Evolutionary conservation across 2,888 invertebrate species (phyloP).

Genomic region (Branchipolynoe longqiensis): DNA sequence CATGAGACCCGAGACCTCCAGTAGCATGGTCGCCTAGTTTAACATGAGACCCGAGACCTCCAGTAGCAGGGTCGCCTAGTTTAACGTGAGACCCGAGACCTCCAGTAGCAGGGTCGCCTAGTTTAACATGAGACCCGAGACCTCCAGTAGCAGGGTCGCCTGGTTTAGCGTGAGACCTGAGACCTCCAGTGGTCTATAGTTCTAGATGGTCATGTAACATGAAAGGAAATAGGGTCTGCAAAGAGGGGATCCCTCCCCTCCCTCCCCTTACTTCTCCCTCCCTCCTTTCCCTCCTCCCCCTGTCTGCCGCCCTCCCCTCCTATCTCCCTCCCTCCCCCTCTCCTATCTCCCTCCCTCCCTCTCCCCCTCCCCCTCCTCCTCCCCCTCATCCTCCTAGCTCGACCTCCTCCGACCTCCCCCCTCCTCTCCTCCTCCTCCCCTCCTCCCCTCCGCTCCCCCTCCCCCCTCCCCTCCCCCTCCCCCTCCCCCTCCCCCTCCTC

Average conservation of each 20-base stretch:
- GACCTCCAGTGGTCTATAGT: no score
- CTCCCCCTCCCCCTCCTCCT: background rate
- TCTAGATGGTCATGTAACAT: no score
- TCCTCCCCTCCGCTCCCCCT: background rate
- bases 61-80: no score
- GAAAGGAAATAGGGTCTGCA: no score
- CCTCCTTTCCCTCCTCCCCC: background rate
- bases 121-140: no score
- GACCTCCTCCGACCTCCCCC: background rate
- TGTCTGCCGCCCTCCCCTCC: background rate
- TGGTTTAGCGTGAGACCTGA: no score
- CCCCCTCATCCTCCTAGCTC: background rate
- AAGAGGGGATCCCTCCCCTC: background rate
- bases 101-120: no score
- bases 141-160: no score
- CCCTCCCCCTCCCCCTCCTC: background rate
- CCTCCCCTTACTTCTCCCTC: background rate
- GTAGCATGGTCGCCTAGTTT: no score
- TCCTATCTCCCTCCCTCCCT: background rate
- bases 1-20: no score
- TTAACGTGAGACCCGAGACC: no score
- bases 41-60: no score
- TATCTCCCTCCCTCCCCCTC: background rate
- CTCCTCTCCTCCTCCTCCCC: background rate
- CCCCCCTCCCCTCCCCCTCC: background rate